Percentiles rank a stretch among this genome's conserved stretches.
Evolutionary conservation across 2,113 vertebrate genomes (phyloP).

Genomic region (Zosterops japonicus): DNA sequence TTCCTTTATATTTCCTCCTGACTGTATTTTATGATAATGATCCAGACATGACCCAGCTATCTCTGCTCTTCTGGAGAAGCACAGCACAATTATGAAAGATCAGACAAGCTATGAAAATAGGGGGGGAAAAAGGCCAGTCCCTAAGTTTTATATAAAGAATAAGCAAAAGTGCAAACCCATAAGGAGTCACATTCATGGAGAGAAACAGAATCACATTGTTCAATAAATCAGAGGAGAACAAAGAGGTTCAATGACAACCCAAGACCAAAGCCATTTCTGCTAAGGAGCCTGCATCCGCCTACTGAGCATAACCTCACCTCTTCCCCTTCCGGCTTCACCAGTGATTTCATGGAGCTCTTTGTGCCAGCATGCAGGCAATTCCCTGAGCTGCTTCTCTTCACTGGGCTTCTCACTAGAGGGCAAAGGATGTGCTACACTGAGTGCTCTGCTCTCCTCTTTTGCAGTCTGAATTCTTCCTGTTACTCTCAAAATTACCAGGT

Average conservation of each 20-base stretch:
- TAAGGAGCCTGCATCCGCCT: not conserved
- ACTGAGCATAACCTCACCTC: not conserved
- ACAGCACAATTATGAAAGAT: not conserved
- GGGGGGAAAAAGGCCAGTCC: not conserved
- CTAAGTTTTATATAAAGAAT: not conserved
- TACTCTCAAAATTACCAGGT: not conserved
- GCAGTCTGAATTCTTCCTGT: not conserved
- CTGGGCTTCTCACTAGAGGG: not conserved
- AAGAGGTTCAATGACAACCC: slow-evolving; percentile 14
- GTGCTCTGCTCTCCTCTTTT: not conserved
- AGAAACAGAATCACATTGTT: slow-evolving; percentile 9
- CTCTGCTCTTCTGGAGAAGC: not conserved
- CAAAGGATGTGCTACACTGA: not conserved
- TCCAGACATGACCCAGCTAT: not conserved
- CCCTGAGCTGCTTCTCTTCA: not conserved
- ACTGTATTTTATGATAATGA: not conserved
- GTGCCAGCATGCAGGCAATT: not conserved
- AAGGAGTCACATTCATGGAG: not conserved
- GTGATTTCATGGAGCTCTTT: not conserved
- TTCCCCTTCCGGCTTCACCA: not conserved
- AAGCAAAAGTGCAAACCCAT: not conserved
- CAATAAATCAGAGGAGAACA: slow-evolving; percentile 37
- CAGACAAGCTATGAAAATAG: not conserved
- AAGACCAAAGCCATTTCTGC: not conserved
- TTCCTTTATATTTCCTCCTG: not conserved